Conservation (phyloP, 2,888 invertebrate species). For the Tenthredo scrophulariae region DNA sequence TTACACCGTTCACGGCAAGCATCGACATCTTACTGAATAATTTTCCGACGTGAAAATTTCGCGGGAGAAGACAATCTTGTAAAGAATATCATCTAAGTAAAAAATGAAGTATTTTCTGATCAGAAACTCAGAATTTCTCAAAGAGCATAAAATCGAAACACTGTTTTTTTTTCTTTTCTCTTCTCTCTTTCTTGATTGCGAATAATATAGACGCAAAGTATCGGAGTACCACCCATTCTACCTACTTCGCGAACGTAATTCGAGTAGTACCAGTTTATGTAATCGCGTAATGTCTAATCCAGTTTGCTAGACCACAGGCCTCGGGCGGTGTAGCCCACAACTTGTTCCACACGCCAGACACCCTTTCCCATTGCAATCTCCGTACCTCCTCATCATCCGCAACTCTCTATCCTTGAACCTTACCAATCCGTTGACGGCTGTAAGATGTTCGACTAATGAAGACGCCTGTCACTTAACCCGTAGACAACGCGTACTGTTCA, state of each 20-base stretch:
- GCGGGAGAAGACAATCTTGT: not conserved
- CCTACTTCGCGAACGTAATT: slow-evolving; percentile 19
- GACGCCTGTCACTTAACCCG: slow-evolving; percentile 31
- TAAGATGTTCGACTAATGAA: slow-evolving; percentile 25
- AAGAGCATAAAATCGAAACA: not conserved
- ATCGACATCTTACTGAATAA: not conserved
- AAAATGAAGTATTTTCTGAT: not conserved
- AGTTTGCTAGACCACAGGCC: slow-evolving; percentile 42
- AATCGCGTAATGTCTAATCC: slow-evolving; percentile 44
- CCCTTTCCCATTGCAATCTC: not conserved
- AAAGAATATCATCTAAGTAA: not conserved
- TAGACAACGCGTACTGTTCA: slow-evolving; percentile 8
- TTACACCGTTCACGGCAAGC: not conserved
- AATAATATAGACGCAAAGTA: not conserved
- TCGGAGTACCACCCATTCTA: not conserved
- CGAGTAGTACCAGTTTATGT: slow-evolving; percentile 28
- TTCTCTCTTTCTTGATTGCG: not conserved
- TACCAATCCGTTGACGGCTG: slow-evolving; percentile 7
- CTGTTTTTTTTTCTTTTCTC: not conserved
- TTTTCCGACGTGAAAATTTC: not conserved
- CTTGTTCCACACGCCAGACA: slow-evolving; percentile 45
- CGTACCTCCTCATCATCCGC: not conserved
- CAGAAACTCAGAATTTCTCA: not conserved
- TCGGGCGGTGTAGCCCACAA: slow-evolving; percentile 32
- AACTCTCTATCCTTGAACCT: slow-evolving; percentile 14